Evolutionary conservation across 2,888 invertebrate genomes (phyloP).

Genomic region (Polymixis lichenea): DNA sequence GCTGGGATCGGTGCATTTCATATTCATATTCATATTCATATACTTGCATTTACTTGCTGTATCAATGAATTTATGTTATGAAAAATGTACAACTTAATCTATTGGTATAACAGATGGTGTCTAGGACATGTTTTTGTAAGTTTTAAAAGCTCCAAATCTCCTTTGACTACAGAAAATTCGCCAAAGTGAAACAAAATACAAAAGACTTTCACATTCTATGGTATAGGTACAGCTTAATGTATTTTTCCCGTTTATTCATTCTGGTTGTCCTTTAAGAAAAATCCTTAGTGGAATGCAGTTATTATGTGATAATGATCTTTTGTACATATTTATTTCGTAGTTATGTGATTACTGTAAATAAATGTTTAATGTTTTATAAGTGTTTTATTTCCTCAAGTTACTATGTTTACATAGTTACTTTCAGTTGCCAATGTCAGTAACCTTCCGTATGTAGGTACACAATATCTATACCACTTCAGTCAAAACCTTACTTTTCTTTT

Average conservation of each 20-base stretch:
- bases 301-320: constrained; percentile 77
- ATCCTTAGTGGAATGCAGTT: constrained; percentile 63
- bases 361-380: constrained; percentile 73
- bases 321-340: constrained; percentile 82
- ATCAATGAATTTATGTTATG: constrained; percentile 5
- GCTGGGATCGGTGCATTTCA: no score
- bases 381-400: constrained; percentile 38
- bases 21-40: no score
- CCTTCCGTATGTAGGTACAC: background rate
- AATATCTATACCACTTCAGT: constrained; percentile 50
- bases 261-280: constrained; percentile 29
- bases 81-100: constrained; percentile 8
- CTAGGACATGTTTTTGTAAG: background rate
- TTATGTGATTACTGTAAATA: constrained; percentile 79
- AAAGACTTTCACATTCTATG: constrained; percentile 26
- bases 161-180: background rate
- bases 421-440: background rate
- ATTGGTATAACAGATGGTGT: background rate
- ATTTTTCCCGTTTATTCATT: constrained; percentile 28
- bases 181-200: constrained; percentile 36
- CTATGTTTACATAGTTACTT: background rate
- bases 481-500: constrained; percentile 80
- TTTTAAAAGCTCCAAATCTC: background rate
- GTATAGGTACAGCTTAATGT: constrained; percentile 15
- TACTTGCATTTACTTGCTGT: constrained; percentile 25